These are phyloP conservation scores for Saguinus imperator DNA, from an alignment of 2,113 vertebrate species.

Conservation along the genomic window DNA sequence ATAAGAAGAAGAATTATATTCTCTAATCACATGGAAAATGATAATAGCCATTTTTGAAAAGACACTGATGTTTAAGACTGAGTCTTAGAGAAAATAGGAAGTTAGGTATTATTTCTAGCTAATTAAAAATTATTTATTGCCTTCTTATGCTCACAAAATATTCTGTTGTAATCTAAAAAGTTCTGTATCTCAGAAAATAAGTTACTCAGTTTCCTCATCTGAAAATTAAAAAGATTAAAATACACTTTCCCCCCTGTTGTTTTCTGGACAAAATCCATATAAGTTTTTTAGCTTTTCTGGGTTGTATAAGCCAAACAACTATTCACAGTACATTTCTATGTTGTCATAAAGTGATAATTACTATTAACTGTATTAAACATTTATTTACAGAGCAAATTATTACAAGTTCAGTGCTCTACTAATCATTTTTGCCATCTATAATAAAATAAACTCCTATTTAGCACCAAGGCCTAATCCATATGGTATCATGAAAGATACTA, in stretches of 20 bases:
- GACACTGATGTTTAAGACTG: background rate
- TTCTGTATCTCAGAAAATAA: background rate
- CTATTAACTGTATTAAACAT: slow-evolving; percentile 48
- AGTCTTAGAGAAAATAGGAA: background rate
- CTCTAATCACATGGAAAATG: background rate
- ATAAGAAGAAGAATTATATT: background rate
- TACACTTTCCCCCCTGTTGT: background rate
- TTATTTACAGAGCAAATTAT: slow-evolving; percentile 34
- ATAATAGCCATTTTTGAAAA: background rate
- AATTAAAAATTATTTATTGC: background rate
- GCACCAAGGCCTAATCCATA: background rate
- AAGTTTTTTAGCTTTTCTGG: background rate
- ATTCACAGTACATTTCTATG: background rate
- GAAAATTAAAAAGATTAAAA: background rate
- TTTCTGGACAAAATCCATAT: background rate
- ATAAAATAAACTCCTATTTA: slow-evolving; percentile 30
- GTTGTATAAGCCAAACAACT: background rate
- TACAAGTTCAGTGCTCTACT: background rate
- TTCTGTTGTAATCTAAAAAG: background rate
- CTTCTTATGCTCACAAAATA: background rate
- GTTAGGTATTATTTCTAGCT: background rate
- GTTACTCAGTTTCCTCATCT: background rate
- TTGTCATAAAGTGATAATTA: slow-evolving; percentile 45
- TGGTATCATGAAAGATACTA: background rate
- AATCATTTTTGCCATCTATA: background rate